A percentile compares a stretch with the other conserved stretches of the same genome.
Conservation (phyloP, 2,797 vertebrate species). For the Liasis olivaceus region DNA sequence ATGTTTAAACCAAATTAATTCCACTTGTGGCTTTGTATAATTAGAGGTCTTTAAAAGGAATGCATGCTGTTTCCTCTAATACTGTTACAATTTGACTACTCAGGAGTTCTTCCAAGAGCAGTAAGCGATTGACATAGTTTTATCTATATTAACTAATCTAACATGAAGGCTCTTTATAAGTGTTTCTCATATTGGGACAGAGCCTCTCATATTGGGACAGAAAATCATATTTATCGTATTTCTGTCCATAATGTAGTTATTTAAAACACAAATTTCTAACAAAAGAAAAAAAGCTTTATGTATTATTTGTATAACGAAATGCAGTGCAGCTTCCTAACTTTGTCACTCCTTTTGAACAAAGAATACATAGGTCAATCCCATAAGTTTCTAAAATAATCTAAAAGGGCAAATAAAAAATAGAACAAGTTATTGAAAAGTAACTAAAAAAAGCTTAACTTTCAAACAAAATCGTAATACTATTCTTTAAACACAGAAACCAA, state of each 20-base stretch:
- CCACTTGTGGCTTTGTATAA: background rate
- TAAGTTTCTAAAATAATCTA: background rate
- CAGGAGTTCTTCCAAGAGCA: background rate
- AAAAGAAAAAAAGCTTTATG: background rate
- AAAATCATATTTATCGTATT: background rate
- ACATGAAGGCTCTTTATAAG: background rate
- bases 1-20: constrained; percentile 20
- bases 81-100: background rate
- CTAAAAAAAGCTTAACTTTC: background rate
- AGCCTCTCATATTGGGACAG: background rate
- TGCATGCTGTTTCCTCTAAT: background rate
- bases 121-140: background rate
- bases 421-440: background rate
- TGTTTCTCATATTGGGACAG: background rate
- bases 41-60: background rate
- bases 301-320: background rate
- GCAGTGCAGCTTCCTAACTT: background rate
- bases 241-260: background rate
- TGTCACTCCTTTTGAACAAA: background rate
- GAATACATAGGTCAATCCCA: background rate
- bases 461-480: constrained; percentile 3
- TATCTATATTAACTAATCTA: background rate
- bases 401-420: background rate
- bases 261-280: background rate
- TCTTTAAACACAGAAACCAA: background rate